Conservation (phyloP, 2,113 vertebrate genomes). For the Parus major region DNA sequence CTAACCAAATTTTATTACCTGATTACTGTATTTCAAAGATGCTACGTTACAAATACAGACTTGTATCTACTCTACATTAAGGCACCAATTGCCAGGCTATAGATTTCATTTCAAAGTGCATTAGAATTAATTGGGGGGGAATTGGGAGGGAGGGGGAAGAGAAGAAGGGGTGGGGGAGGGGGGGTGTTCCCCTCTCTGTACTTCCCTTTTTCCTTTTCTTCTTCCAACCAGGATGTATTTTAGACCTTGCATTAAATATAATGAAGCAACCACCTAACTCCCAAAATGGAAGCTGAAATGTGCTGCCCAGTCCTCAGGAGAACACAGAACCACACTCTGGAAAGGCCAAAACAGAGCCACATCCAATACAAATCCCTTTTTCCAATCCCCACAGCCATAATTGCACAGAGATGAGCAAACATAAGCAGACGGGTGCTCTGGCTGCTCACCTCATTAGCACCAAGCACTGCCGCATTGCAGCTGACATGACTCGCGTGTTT, state of each 20-base stretch:
- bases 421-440: conserved; percentile 32
- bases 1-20: neutral
- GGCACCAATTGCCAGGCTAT: neutral
- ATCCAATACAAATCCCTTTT: neutral
- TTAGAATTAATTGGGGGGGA: neutral
- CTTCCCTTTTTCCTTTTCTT: neutral
- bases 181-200: neutral
- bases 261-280: neutral
- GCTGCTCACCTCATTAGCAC: conserved; percentile 65
- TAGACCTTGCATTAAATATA: neutral
- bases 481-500: conserved; percentile 60
- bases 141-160: rapidly evolving
- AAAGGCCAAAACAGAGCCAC: neutral
- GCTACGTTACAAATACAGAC: neutral
- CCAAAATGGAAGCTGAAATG: neutral
- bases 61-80: neutral
- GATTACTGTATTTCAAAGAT: neutral
- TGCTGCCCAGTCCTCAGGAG: neutral
- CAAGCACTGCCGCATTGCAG: conserved; percentile 64
- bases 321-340: neutral
- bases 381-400: neutral
- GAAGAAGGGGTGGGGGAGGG: neutral
- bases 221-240: neutral
- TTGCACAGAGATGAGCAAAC: conserved; percentile 32
- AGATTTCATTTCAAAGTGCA: neutral